These are phyloP conservation scores for Cantharis rufa DNA, from an alignment of 2,888 invertebrate genomes.

Conservation along the genomic window DNA sequence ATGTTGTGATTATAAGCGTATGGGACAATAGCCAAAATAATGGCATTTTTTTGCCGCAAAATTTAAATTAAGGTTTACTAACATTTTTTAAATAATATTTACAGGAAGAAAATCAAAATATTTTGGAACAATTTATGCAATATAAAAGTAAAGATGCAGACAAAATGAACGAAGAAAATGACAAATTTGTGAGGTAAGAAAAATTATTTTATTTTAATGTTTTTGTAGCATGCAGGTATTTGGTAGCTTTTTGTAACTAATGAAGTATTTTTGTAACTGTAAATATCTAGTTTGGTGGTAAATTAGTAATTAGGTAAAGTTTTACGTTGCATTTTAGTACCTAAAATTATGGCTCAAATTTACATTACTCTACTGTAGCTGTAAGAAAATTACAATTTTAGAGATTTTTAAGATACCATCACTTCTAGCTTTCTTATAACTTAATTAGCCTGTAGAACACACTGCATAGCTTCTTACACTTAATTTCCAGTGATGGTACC, in stretches of 20 bases:
- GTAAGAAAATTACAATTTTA: slow-evolving; percentile 33
- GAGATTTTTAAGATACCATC: slow-evolving; percentile 58
- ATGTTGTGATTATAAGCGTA: neutral
- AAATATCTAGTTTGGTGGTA: neutral
- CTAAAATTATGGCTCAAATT: neutral
- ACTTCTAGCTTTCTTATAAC: slow-evolving; percentile 39
- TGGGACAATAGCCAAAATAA: neutral
- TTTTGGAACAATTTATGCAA: slow-evolving; percentile 85
- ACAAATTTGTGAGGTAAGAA: slow-evolving; percentile 84
- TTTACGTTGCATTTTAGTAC: neutral
- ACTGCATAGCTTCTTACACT: slow-evolving; percentile 55
- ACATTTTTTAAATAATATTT: slow-evolving; percentile 46
- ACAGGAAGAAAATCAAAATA: slow-evolving; percentile 83
- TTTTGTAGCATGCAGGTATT: slow-evolving; percentile 27
- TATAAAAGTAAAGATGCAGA: slow-evolving; percentile 95
- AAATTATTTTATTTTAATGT: neutral
- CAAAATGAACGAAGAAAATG: slow-evolving; percentile 95
- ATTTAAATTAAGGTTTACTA: no score
- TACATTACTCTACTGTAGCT: neutral
- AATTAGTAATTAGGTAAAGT: neutral
- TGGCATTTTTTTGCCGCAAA: neutral
- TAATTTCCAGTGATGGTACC: slow-evolving; percentile 70
- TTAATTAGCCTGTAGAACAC: slow-evolving; percentile 27
- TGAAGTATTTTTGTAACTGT: slow-evolving; percentile 4
- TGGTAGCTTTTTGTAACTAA: slow-evolving; percentile 20